Conservation (phyloP, 1,140 invertebrate genomes). For the Drosophila mauritiana region DNA sequence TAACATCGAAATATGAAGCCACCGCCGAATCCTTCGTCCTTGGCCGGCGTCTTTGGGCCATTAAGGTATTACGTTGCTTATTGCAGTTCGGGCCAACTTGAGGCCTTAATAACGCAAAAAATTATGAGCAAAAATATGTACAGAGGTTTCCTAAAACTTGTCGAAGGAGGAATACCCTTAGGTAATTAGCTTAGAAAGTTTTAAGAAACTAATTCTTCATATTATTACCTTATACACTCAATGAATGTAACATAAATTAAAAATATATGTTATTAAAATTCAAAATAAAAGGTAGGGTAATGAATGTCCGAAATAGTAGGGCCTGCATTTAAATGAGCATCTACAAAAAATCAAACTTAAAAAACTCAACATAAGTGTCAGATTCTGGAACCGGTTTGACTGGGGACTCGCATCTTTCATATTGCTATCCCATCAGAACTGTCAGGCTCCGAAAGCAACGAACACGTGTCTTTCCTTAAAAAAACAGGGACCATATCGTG, state of each 20-base stretch:
- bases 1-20: constrained; percentile 70
- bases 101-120: constrained; percentile 1
- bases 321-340: constrained; percentile 5
- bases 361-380: constrained; percentile 9
- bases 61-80: constrained; percentile 41
- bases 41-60: constrained; percentile 35
- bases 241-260: no score
- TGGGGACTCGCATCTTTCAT: constrained; percentile 2
- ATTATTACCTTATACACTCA: no score
- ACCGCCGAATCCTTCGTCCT: constrained; percentile 34
- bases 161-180: background rate
- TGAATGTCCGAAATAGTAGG: background rate
- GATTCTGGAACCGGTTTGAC: constrained; percentile 26
- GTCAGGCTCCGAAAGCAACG: constrained; percentile 2
- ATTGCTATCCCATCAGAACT: constrained; percentile 2
- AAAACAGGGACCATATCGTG: background rate
- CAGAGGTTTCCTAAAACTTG: background rate
- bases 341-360: background rate
- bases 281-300: background rate
- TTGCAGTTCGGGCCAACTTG: constrained; percentile 15
- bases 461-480: constrained; percentile 30
- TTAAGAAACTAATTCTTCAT: no score
- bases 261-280: background rate
- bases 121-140: background rate
- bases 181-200: background rate